Percentiles rank a stretch among this genome's conserved stretches.
phyloP scores from a whole-genome alignment of 1,140 invertebrate genomes.

The Brachionus koreanus region DNA sequence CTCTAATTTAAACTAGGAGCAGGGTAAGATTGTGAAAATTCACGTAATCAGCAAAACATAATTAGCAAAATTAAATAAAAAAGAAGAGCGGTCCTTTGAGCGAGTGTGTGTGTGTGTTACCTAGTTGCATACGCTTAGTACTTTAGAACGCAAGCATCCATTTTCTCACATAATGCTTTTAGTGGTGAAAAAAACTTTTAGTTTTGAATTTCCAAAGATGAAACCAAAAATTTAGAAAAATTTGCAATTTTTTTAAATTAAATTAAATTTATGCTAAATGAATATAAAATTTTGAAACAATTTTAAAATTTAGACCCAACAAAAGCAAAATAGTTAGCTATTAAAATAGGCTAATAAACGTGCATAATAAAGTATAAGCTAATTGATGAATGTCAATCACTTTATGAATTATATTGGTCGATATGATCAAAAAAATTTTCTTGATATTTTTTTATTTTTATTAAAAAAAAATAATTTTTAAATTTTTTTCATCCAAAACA shows the following conservation, averaged over 20 bases:
- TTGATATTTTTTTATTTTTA: too few relatives aligned
- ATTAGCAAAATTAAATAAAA: background rate
- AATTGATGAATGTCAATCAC: too few relatives aligned
- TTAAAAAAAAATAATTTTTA: too few relatives aligned
- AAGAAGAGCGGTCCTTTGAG: background rate
- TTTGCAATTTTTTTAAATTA: background rate
- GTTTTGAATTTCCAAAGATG: background rate
- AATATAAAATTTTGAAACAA: too few relatives aligned
- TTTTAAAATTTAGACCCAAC: too few relatives aligned
- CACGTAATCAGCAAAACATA: constrained; percentile 10
- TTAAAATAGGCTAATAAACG: too few relatives aligned
- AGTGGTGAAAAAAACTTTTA: background rate
- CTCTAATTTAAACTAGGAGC: background rate
- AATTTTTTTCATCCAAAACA: too few relatives aligned
- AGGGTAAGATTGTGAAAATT: background rate
- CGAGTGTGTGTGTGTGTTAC: background rate
- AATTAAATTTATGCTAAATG: background rate
- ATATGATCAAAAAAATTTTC: too few relatives aligned
- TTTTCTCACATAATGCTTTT: background rate
- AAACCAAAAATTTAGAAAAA: background rate
- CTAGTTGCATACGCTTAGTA: background rate
- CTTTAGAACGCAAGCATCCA: background rate
- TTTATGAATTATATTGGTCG: too few relatives aligned
- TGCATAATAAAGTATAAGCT: too few relatives aligned
- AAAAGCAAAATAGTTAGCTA: too few relatives aligned